These are phyloP conservation scores for Phlogophora meticulosa DNA, from an alignment of 2,888 invertebrate genomes.

Conservation along the genomic window DNA sequence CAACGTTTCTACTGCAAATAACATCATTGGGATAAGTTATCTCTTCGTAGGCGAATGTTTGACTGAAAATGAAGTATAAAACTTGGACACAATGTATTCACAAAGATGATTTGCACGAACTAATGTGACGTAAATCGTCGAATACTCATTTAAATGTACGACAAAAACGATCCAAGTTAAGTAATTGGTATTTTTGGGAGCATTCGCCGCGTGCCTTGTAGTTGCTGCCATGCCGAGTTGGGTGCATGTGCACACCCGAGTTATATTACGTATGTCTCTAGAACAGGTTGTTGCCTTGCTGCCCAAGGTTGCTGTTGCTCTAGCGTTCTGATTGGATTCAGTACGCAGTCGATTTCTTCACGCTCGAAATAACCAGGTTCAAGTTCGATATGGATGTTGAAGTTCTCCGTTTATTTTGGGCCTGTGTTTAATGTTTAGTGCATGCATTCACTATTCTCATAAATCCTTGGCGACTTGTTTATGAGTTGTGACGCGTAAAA, in stretches of 20 bases:
- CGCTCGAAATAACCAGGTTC: slow-evolving; percentile 53
- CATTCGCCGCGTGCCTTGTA: slow-evolving; percentile 21
- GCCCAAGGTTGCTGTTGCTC: slow-evolving; percentile 36
- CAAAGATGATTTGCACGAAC: slow-evolving; percentile 39
- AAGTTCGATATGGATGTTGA: slow-evolving; percentile 58
- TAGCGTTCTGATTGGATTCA: slow-evolving; percentile 44
- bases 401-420: slow-evolving; percentile 28
- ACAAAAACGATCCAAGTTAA: slow-evolving; percentile 25
- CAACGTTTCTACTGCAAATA: slow-evolving; percentile 25
- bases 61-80: slow-evolving; percentile 25
- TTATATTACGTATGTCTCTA: slow-evolving; percentile 37
- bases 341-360: slow-evolving; percentile 41
- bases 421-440: neutral
- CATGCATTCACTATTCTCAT: slow-evolving; percentile 17
- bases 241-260: slow-evolving; percentile 20
- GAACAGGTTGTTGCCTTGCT: slow-evolving; percentile 42
- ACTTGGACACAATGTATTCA: slow-evolving; percentile 15
- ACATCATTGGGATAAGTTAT: slow-evolving; percentile 37
- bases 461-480: slow-evolving; percentile 11
- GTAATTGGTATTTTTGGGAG: slow-evolving; percentile 43
- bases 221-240: slow-evolving; percentile 27
- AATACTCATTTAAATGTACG: slow-evolving; percentile 25
- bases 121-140: slow-evolving; percentile 34
- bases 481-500: slow-evolving; percentile 18
- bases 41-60: slow-evolving; percentile 22